Evolutionary conservation across 2,888 invertebrate genomes (phyloP).

Genomic region (Synanthedon andrenaeformis): DNA sequence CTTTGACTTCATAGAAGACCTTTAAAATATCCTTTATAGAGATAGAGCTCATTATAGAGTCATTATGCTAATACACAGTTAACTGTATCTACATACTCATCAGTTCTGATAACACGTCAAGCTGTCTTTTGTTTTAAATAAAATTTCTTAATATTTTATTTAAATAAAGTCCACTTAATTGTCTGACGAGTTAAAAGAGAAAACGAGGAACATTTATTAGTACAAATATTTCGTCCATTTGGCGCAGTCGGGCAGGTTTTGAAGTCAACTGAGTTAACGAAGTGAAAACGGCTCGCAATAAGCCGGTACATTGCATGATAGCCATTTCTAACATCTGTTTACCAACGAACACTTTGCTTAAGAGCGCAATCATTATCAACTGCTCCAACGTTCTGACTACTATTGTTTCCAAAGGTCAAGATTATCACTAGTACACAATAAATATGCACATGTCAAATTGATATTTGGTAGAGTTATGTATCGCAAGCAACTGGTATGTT

Average conservation of each 20-base stretch:
- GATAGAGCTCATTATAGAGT: no score
- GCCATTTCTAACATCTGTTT: constrained; percentile 42
- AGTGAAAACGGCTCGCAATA: constrained; percentile 48
- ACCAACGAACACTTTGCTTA: constrained; percentile 37
- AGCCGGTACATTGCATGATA: constrained; percentile 45
- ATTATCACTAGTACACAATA: constrained; percentile 16
- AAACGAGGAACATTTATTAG: constrained; percentile 45
- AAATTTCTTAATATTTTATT: neutral
- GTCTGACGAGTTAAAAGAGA: constrained; percentile 36
- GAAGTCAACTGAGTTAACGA: constrained; percentile 35
- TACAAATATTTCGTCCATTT: constrained; percentile 54
- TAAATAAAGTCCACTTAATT: neutral
- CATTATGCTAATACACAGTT: no score
- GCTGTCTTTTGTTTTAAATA: no score
- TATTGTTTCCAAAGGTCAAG: constrained; percentile 50
- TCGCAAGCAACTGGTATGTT: constrained; percentile 22
- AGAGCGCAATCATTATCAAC: constrained; percentile 29
- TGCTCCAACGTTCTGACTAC: constrained; percentile 31
- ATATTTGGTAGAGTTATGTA: constrained; percentile 5
- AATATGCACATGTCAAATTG: constrained; percentile 23
- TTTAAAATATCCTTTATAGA: no score
- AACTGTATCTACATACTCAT: no score
- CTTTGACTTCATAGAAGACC: no score
- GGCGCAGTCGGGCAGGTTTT: constrained; percentile 42
- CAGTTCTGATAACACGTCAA: no score